A percentile compares a stretch with the other conserved stretches of the same genome.
phyloP scores from a whole-genome alignment of 1,140 invertebrate genomes.

The Protaetia brevitarsis region DNA sequence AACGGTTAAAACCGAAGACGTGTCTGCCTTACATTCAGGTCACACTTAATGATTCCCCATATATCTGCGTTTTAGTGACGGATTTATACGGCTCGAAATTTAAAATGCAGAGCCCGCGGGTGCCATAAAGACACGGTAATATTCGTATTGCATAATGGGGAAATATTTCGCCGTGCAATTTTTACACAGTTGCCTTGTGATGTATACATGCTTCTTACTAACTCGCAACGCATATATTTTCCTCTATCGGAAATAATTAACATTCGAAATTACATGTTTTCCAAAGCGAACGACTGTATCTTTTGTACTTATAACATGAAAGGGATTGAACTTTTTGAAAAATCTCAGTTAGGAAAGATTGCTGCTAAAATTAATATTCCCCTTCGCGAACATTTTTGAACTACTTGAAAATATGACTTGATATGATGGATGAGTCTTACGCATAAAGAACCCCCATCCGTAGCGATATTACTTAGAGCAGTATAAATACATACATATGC shows the following conservation, averaged over 20 bases:
- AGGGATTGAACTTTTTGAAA: no score
- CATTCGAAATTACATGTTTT: background rate
- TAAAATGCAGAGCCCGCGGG: background rate
- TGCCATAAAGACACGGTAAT: background rate
- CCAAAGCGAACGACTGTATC: background rate
- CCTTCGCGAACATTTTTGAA: no score
- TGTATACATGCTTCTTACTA: background rate
- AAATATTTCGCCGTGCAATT: background rate
- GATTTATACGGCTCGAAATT: conserved; percentile 4
- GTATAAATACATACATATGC: conserved; percentile 7
- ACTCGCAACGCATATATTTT: background rate
- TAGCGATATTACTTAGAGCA: background rate
- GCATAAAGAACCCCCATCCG: no score
- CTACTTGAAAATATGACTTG: no score
- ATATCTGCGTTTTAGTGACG: background rate
- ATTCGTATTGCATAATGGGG: conserved; percentile 1
- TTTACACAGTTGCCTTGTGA: background rate
- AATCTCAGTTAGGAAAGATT: no score
- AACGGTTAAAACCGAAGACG: conserved; percentile 6
- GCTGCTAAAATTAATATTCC: no score
- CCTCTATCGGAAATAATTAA: conserved; percentile 3
- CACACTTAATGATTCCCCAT: conserved; percentile 2
- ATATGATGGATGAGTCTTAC: no score
- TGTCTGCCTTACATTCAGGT: conserved; percentile 3
- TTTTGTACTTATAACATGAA: background rate